These are phyloP conservation scores for Apteryx owenii DNA, from an alignment of 2,113 vertebrate species.

Conservation along the genomic window DNA sequence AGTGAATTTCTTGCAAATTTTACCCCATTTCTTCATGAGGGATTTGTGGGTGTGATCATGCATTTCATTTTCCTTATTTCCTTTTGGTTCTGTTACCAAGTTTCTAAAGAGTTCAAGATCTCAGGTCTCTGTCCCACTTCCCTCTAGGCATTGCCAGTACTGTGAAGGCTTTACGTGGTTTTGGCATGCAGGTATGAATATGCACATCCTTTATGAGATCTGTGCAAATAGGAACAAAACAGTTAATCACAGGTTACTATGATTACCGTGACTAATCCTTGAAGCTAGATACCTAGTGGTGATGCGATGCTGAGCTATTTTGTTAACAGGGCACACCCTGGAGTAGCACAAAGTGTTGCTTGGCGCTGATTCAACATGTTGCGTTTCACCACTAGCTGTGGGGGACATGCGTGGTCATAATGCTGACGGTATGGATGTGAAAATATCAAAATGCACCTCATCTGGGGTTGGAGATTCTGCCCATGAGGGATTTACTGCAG, in stretches of 20 bases:
- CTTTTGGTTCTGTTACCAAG: background rate
- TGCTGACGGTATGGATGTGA: background rate
- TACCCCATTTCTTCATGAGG: background rate
- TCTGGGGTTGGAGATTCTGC: background rate
- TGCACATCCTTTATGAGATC: background rate
- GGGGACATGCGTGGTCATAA: background rate
- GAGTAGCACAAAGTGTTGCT: background rate
- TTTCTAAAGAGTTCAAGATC: background rate
- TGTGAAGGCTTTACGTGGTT: background rate
- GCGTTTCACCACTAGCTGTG: fast-evolving
- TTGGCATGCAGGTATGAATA: background rate
- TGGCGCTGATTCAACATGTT: background rate
- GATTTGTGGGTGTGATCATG: fast-evolving
- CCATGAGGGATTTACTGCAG: background rate
- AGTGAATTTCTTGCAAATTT: background rate
- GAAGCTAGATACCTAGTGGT: background rate
- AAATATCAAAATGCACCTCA: background rate
- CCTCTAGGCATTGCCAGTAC: background rate
- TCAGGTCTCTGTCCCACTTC: background rate
- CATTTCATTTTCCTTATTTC: background rate
- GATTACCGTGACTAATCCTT: background rate
- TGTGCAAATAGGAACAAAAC: background rate
- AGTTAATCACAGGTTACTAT: background rate
- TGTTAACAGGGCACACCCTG: background rate
- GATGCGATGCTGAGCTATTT: background rate